These are phyloP conservation scores for Phlogophora meticulosa DNA, from an alignment of 2,888 invertebrate genomes.

Conservation along the genomic window DNA sequence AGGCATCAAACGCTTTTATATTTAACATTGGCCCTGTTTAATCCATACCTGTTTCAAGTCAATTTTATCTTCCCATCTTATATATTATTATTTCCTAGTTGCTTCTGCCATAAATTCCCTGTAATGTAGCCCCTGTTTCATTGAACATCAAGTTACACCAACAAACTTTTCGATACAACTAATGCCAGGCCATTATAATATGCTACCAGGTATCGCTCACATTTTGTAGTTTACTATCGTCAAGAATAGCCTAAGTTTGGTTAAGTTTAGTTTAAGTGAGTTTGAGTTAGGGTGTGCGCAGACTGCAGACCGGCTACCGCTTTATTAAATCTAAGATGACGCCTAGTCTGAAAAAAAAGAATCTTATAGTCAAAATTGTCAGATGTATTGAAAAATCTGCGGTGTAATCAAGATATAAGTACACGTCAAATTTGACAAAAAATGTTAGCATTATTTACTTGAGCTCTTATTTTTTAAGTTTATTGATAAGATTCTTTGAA, in stretches of 20 bases:
- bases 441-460: too few relatives aligned
- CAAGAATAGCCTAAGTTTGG: conserved; percentile 20
- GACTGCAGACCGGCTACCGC: not conserved
- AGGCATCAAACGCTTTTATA: conserved; percentile 58
- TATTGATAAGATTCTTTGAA: too few relatives aligned
- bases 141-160: conserved; percentile 21
- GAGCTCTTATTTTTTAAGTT: too few relatives aligned
- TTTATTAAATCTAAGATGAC: not conserved
- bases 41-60: conserved; percentile 47
- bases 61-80: conserved; percentile 61
- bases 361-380: not conserved
- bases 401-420: too few relatives aligned
- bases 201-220: conserved; percentile 28
- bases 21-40: conserved; percentile 50
- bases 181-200: conserved; percentile 34
- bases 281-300: conserved; percentile 4
- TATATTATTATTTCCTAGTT: conserved; percentile 35
- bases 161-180: conserved; percentile 43
- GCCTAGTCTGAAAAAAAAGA: not conserved
- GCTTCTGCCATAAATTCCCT: conserved; percentile 21
- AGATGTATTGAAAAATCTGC: not conserved
- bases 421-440: not conserved
- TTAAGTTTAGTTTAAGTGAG: conserved; percentile 18
- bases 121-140: conserved; percentile 34
- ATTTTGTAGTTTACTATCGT: conserved; percentile 19